Percentiles rank a stretch among this genome's conserved stretches.
Conservation (phyloP, 2,888 invertebrate species). For the Barypeithes pellucidus region DNA sequence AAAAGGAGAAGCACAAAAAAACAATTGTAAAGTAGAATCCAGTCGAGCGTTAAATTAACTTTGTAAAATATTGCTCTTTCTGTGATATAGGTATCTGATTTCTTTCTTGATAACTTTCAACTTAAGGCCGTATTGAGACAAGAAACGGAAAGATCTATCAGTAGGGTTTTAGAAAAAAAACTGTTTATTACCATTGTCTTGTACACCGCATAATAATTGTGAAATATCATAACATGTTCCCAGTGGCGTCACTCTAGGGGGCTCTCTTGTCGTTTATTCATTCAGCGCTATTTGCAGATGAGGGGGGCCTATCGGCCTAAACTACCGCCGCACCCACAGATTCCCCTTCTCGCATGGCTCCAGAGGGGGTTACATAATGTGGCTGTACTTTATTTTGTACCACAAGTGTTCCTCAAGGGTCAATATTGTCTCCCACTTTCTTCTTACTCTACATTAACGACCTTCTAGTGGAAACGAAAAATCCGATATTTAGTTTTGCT, state of each 20-base stretch:
- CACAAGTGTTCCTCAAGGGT: too few species aligned
- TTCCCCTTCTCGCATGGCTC: too few species aligned
- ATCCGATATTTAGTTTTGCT: too few species aligned
- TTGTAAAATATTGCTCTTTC: constrained; percentile 65
- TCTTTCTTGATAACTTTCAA: constrained; percentile 49
- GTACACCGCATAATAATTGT: not conserved
- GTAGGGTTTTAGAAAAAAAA: constrained; percentile 26
- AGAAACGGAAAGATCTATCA: constrained; percentile 35
- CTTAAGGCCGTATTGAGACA: constrained; percentile 37
- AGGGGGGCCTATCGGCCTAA: too few species aligned
- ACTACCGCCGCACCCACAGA: too few species aligned
- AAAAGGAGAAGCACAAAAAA: constrained; percentile 57
- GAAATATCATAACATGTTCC: not conserved
- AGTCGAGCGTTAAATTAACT: constrained; percentile 68
- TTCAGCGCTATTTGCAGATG: too few species aligned
- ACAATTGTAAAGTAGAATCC: constrained; percentile 62
- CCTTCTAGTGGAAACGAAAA: too few species aligned
- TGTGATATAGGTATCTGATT: constrained; percentile 56
- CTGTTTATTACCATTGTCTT: constrained; percentile 15
- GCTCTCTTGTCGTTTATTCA: too few species aligned
- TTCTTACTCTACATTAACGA: too few species aligned
- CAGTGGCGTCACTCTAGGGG: not conserved
- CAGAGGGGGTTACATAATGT: too few species aligned
- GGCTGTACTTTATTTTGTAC: too few species aligned
- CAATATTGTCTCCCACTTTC: too few species aligned